phyloP scores from a whole-genome alignment of 2,113 vertebrate species.

The Heptranchias perlo region DNA sequence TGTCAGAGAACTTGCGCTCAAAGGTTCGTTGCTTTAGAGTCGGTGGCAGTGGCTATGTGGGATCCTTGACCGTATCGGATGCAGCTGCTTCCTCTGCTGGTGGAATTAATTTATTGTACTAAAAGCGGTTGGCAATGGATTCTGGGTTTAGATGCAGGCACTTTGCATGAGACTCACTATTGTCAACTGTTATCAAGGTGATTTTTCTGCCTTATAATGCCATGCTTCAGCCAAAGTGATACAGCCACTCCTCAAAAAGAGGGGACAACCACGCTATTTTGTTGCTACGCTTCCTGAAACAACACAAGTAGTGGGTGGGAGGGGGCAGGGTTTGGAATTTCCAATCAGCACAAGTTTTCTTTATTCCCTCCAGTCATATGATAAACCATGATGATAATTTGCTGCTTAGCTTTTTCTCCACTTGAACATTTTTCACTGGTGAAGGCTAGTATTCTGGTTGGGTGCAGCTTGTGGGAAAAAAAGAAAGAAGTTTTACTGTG shows the following conservation, averaged over 20 bases:
- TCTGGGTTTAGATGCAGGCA: background rate
- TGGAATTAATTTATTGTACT: background rate
- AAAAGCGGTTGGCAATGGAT: background rate
- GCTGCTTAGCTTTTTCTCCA: background rate
- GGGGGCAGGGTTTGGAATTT: too few relatives aligned
- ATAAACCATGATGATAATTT: background rate
- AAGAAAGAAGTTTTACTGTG: background rate
- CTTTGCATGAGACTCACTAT: background rate
- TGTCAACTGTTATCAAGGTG: background rate
- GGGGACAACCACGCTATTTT: background rate
- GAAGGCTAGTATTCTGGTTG: background rate
- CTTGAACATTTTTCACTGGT: background rate
- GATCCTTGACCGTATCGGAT: background rate
- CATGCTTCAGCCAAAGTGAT: background rate
- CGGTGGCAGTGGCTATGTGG: background rate
- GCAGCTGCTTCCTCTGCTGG: background rate
- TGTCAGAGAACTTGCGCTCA: background rate
- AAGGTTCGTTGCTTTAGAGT: background rate
- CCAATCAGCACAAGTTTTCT: too few relatives aligned
- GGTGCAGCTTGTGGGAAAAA: background rate
- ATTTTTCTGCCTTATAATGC: background rate
- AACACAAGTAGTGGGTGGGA: background rate
- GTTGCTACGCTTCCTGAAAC: too few relatives aligned
- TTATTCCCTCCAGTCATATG: background rate
- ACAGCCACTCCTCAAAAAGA: background rate